These are phyloP conservation scores for Dinomys branickii DNA, from an alignment of 2,113 vertebrate species.

Conservation along the genomic window DNA sequence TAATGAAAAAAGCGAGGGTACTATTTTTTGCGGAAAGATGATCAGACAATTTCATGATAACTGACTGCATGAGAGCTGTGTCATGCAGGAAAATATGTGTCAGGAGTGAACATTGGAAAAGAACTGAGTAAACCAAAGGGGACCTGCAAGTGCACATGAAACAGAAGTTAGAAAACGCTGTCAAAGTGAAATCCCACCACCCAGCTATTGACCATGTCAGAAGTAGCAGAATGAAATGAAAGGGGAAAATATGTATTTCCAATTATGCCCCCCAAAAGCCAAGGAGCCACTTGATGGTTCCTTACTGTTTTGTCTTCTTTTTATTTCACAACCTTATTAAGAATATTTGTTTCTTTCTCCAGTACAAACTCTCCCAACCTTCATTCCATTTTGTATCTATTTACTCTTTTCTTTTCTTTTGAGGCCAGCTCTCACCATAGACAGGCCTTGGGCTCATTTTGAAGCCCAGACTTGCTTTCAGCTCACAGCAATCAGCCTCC, in stretches of 20 bases:
- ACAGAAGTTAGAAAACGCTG: not conserved
- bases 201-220: too few relatives aligned
- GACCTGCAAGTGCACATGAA: not conserved
- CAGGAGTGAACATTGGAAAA: not conserved
- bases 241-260: not conserved
- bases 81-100: not conserved
- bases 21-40: not conserved
- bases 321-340: not conserved
- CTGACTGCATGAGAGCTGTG: not conserved
- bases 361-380: not conserved
- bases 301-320: not conserved
- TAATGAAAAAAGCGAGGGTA: not conserved
- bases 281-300: not conserved
- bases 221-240: too few relatives aligned
- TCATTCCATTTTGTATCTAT: not conserved
- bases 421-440: not conserved
- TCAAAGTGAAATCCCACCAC: not conserved
- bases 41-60: not conserved
- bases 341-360: not conserved
- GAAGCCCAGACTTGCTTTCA: not conserved
- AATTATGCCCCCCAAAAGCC: too few relatives aligned
- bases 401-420: not conserved
- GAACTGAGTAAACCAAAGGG: not conserved
- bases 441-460: not conserved
- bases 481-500: not conserved